Percentiles rank a stretch among this genome's conserved stretches.
Evolutionary conservation across 2,797 vertebrate species (phyloP).

Genomic region (Meda fulgida): DNA sequence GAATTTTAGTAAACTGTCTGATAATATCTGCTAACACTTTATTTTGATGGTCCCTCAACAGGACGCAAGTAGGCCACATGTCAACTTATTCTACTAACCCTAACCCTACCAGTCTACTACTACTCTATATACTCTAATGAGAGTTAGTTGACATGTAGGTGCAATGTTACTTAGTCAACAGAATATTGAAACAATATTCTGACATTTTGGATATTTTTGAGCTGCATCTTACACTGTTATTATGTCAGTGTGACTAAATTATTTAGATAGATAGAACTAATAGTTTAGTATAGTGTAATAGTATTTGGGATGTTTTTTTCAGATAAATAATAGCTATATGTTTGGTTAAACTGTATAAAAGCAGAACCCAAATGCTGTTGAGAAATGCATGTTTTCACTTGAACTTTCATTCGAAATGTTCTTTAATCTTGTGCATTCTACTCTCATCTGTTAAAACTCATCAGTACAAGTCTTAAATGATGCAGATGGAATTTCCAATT

Average conservation of each 20-base stretch:
- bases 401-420: slow-evolving; percentile 1
- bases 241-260: background rate
- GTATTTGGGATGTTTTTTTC: background rate
- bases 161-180: background rate
- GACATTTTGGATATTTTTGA: slow-evolving; percentile 3
- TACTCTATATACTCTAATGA: no score
- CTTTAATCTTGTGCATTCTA: slow-evolving; percentile 12
- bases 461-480: slow-evolving; percentile 8
- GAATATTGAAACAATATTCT: background rate
- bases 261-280: slow-evolving; percentile 3
- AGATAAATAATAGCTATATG: background rate
- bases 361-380: background rate
- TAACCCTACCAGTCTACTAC: background rate
- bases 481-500: slow-evolving; percentile 46
- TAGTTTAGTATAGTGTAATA: background rate
- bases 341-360: slow-evolving; percentile 3
- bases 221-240: background rate
- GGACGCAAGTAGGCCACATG: background rate
- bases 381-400: background rate
- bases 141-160: background rate
- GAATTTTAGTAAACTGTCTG: background rate
- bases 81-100: background rate
- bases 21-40: background rate
- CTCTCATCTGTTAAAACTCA: slow-evolving; percentile 28
- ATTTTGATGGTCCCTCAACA: background rate